Percentiles rank a stretch among this genome's conserved stretches.
Conservation (phyloP, 2,797 vertebrate species). For the Apogon hyalosoma region DNA sequence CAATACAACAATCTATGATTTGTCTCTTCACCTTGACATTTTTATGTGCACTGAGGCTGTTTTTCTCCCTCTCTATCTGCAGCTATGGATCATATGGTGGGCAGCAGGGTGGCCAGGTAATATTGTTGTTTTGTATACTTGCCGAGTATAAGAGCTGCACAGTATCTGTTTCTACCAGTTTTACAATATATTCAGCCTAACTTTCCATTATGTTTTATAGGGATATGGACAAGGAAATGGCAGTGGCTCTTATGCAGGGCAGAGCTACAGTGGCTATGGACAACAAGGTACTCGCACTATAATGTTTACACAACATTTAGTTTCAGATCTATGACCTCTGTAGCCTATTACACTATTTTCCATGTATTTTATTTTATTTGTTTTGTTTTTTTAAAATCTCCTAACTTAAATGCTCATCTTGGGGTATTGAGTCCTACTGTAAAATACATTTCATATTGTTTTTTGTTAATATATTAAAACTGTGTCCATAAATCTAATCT, state of each 20-base stretch:
- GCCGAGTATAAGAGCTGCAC: no score
- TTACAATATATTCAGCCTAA: not conserved
- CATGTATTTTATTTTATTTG: no score
- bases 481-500: no score
- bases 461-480: no score
- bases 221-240: conserved; percentile 83
- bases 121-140: not conserved
- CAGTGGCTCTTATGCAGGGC: conserved; percentile 68
- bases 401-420: not conserved
- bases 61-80: conserved; percentile 6
- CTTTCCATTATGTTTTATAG: conserved; percentile 41
- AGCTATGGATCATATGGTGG: conserved; percentile 83
- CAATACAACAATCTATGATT: no score
- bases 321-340: no score
- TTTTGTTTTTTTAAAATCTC: not conserved
- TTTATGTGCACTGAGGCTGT: not conserved
- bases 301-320: not conserved
- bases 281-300: conserved; percentile 68
- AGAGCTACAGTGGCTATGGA: conserved; percentile 77
- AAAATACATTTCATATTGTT: no score
- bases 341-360: not conserved
- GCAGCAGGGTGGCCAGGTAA: conserved; percentile 81
- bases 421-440: no score
- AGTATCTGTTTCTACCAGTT: not conserved
- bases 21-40: not conserved